Evolutionary conservation across 2,888 invertebrate genomes (phyloP).

Genomic region (Aleiodes leptofemur): DNA sequence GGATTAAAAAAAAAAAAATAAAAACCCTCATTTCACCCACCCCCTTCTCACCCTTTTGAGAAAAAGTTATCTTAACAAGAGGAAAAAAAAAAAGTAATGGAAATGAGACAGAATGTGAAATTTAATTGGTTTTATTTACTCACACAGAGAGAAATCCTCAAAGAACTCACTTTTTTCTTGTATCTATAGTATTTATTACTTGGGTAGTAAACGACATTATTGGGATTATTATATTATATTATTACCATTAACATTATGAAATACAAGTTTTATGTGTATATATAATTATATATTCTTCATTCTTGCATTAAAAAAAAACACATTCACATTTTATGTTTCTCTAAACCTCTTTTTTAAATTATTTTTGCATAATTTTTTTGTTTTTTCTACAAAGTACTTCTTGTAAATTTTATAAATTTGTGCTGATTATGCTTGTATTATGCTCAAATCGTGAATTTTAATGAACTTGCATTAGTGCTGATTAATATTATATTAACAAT

Average conservation of each 20-base stretch:
- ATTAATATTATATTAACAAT: too few species aligned
- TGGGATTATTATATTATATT: constrained; percentile 73
- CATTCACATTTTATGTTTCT: constrained; percentile 31
- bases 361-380: neutral
- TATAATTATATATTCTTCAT: constrained; percentile 58
- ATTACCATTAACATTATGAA: constrained; percentile 72
- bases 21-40: constrained; percentile 36
- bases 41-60: constrained; percentile 8
- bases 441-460: too few species aligned
- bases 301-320: constrained; percentile 60
- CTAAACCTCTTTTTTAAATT: constrained; percentile 27
- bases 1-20: constrained; percentile 51
- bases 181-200: constrained; percentile 76
- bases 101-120: constrained; percentile 58
- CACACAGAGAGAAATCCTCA: constrained; percentile 56
- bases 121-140: constrained; percentile 70
- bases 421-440: neutral
- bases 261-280: constrained; percentile 73
- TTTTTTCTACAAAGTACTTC: neutral
- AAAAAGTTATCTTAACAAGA: constrained; percentile 8
- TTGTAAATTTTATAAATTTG: constrained; percentile 6
- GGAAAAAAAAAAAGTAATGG: constrained; percentile 45
- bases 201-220: constrained; percentile 74
- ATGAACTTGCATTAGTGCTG: too few species aligned
- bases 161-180: constrained; percentile 67